These are phyloP conservation scores for Elegia similella DNA, from an alignment of 2,888 invertebrate species.

Conservation along the genomic window DNA sequence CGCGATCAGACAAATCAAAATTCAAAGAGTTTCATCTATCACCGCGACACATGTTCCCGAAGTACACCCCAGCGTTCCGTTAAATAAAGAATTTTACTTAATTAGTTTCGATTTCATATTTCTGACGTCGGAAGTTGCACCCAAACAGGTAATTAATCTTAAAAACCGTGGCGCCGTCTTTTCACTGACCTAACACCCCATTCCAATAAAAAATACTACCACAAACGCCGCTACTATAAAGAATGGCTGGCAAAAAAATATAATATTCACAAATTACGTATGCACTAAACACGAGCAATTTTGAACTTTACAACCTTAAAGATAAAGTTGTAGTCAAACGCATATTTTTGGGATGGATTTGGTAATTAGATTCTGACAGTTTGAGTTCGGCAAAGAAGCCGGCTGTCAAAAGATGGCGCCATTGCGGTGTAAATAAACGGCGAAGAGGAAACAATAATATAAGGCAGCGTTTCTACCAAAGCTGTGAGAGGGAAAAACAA, in stretches of 20 bases:
- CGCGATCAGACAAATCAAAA: no score
- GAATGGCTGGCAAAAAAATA: constrained; percentile 64
- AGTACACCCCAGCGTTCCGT: not conserved
- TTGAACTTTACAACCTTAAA: constrained; percentile 30
- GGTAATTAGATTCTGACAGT: constrained; percentile 79
- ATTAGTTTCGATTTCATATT: constrained; percentile 55
- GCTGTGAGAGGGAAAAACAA: no score
- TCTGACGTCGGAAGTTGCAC: constrained; percentile 48
- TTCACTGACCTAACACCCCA: constrained; percentile 69
- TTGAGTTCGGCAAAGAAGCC: constrained; percentile 73
- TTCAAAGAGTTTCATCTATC: not conserved
- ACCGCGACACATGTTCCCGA: not conserved
- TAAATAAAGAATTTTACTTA: constrained; percentile 26
- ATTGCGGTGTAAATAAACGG: constrained; percentile 67
- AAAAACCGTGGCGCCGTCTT: constrained; percentile 61
- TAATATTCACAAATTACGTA: constrained; percentile 36
- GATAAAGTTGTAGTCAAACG: constrained; percentile 31
- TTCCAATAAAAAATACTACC: constrained; percentile 43
- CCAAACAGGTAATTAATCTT: constrained; percentile 69
- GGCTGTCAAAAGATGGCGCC: constrained; percentile 78
- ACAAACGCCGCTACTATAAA: constrained; percentile 63
- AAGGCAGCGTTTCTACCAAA: no score
- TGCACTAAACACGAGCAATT: constrained; percentile 27
- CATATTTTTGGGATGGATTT: constrained; percentile 38
- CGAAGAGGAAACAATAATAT: constrained; percentile 13